Percentiles rank a stretch among this genome's conserved stretches.
phyloP scores from a whole-genome alignment of 2,888 invertebrate species.

The Monoplex corrugatus region DNA sequence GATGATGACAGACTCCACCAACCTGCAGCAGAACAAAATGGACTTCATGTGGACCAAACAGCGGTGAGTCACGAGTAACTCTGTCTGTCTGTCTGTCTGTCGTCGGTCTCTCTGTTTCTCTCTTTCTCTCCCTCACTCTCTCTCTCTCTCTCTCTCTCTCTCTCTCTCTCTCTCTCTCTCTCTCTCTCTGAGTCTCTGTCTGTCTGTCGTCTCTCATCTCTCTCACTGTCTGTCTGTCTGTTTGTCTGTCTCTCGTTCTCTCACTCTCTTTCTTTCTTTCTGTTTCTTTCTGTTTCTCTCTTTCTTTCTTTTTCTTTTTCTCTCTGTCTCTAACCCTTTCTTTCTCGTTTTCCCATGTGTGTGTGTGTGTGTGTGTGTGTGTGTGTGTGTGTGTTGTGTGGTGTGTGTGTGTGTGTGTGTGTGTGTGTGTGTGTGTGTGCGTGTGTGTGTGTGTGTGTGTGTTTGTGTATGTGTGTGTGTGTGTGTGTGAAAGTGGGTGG shows the following conservation, averaged over 20 bases:
- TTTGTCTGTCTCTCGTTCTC: not conserved
- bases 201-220: no score
- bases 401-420: not conserved
- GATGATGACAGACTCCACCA: slow-evolving; percentile 45
- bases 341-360: no score
- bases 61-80: not conserved
- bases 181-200: not conserved
- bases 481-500: no score
- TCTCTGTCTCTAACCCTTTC: no score
- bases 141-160: slow-evolving; percentile 18
- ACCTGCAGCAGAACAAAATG: not conserved
- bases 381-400: no score
- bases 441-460: no score
- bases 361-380: no score
- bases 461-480: no score
- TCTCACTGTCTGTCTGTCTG: not conserved
- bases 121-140: not conserved
- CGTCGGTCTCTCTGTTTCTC: not conserved
- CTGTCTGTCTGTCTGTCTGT: not conserved
- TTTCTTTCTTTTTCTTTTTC: not conserved
- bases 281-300: not conserved
- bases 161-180: not conserved
- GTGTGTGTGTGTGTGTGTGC: no score
- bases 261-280: not conserved
- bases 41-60: slow-evolving; percentile 42